phyloP scores from a whole-genome alignment of 2,888 invertebrate genomes.

The Deroplatys truncata region DNA sequence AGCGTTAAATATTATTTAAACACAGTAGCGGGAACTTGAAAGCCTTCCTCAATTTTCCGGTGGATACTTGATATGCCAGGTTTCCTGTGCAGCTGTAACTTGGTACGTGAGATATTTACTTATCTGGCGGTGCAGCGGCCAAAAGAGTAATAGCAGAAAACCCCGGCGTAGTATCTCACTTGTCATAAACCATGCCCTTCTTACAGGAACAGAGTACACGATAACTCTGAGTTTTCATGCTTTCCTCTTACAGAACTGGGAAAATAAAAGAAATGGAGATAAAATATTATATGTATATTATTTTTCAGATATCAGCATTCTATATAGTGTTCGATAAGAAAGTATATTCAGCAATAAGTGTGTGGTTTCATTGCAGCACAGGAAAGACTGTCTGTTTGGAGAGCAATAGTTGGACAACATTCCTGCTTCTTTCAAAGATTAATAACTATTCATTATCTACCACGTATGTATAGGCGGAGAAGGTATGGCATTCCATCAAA shows the following conservation, averaged over 20 bases:
- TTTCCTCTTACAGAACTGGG: not conserved
- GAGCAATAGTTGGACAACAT: too few species aligned
- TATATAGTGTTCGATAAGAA: too few species aligned
- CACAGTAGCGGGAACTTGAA: not conserved
- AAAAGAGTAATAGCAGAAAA: not conserved
- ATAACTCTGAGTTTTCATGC: not conserved
- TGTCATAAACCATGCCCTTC: not conserved
- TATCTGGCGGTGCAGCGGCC: not conserved
- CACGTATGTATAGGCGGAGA: too few species aligned
- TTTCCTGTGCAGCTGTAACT: not conserved
- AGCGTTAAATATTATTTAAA: not conserved
- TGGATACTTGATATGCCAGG: not conserved
- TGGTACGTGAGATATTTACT: too few species aligned
- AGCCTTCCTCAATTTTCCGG: not conserved
- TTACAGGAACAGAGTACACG: not conserved
- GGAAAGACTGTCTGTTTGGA: too few species aligned
- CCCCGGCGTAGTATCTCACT: not conserved
- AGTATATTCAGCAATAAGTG: too few species aligned
- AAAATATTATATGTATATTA: not conserved
- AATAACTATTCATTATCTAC: too few species aligned
- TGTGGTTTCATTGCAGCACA: too few species aligned
- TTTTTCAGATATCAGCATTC: too few species aligned
- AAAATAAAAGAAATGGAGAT: not conserved
- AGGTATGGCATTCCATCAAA: too few species aligned
- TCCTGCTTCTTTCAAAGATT: too few species aligned